phyloP scores from a whole-genome alignment of 2,888 invertebrate genomes.

The Chironomus tentans region DNA sequence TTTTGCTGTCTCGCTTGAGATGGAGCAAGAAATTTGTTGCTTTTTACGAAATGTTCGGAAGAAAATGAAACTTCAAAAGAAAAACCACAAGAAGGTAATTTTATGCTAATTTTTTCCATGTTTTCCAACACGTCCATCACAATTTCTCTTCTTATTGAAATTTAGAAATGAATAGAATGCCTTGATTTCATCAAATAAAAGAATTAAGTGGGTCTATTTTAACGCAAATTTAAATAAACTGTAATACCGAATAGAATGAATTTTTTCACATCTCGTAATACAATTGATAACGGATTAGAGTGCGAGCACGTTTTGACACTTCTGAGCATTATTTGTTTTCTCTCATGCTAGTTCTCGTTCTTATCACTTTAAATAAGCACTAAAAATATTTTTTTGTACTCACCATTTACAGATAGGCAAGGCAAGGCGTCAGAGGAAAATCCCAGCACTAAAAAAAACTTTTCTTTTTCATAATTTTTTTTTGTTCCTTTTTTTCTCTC shows the following conservation, averaged over 20 bases:
- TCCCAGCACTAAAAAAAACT: too few relatives aligned
- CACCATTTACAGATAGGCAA: background rate
- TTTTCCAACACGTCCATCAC: constrained; percentile 25
- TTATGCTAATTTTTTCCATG: constrained; percentile 23
- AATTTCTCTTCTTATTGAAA: background rate
- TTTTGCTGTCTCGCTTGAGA: background rate
- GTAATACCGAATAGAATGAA: too few relatives aligned
- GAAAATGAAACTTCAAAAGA: background rate
- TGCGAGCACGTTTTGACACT: background rate
- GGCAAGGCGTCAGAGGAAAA: background rate
- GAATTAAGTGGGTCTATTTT: background rate
- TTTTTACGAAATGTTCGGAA: background rate
- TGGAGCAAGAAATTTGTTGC: background rate
- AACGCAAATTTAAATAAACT: background rate
- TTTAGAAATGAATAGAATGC: background rate
- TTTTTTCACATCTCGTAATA: background rate
- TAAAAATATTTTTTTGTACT: background rate
- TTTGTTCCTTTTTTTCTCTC: too few relatives aligned
- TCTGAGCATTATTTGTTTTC: background rate
- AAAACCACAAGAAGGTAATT: constrained; percentile 25
- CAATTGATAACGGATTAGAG: background rate
- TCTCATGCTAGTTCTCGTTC: background rate
- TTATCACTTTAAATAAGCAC: background rate
- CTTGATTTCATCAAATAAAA: background rate
- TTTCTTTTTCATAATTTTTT: too few relatives aligned